Evolutionary conservation across 2,113 vertebrate genomes (phyloP).

Genomic region (Pimephales promelas): DNA sequence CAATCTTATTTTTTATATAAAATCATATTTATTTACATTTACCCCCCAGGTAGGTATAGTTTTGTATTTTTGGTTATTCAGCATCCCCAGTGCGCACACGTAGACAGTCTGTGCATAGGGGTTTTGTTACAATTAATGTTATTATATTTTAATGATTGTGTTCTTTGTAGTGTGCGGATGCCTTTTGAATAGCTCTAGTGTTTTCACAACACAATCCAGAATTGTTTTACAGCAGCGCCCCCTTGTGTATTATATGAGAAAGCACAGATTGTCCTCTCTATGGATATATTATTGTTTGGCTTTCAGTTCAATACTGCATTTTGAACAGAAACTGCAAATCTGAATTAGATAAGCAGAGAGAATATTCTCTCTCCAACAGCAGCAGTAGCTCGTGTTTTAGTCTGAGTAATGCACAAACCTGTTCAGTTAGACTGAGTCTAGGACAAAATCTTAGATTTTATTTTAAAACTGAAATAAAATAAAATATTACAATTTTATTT

Average conservation of each 20-base stretch:
- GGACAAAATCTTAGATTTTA: background rate
- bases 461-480: background rate
- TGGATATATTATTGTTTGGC: background rate
- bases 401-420: background rate
- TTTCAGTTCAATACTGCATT: background rate
- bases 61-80: background rate
- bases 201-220: background rate
- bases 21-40: background rate
- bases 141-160: background rate
- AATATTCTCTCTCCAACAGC: background rate
- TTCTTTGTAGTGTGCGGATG: background rate
- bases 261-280: background rate
- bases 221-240: slow-evolving; percentile 21
- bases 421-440: background rate
- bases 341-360: background rate
- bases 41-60: background rate
- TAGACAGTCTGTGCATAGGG: background rate
- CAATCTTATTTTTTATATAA: background rate
- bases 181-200: background rate
- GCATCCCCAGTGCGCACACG: background rate
- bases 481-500: background rate
- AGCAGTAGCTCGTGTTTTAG: background rate
- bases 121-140: slow-evolving; percentile 1
- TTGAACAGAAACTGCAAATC: background rate
- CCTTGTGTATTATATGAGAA: background rate